A percentile compares a stretch with the other conserved stretches of the same genome.
phyloP scores from a whole-genome alignment of 2,113 vertebrate genomes.

The Camelus bactrianus region DNA sequence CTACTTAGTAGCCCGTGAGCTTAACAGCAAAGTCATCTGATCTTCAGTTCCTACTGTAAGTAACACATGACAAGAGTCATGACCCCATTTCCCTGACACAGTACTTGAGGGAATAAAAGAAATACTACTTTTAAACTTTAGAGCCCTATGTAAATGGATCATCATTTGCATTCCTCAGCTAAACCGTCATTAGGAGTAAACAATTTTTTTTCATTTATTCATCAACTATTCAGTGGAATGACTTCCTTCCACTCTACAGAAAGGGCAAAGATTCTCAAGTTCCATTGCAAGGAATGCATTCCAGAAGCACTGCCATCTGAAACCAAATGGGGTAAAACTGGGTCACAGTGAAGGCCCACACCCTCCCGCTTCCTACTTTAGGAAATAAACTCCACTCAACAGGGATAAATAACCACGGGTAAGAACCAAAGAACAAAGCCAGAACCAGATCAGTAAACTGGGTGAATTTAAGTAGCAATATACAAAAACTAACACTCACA shows the following conservation, averaged over 20 bases:
- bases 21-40: not conserved
- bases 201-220: not conserved
- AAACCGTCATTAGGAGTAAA: not conserved
- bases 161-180: not conserved
- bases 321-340: not conserved
- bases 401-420: not conserved
- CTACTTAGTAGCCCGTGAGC: not conserved
- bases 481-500: conserved; percentile 24
- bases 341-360: not conserved
- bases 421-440: conserved; percentile 7
- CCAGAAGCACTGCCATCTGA: not conserved
- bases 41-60: not conserved
- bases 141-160: not conserved
- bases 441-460: conserved; percentile 17
- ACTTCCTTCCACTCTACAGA: not conserved
- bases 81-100: not conserved
- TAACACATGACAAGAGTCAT: not conserved
- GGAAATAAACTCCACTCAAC: not conserved
- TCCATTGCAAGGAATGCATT: not conserved
- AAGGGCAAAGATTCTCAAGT: not conserved
- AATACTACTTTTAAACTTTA: not conserved
- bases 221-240: not conserved
- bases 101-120: not conserved
- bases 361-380: not conserved
- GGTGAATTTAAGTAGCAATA: not conserved